phyloP scores from a whole-genome alignment of 2,113 vertebrate genomes.

The Tachycineta bicolor region DNA sequence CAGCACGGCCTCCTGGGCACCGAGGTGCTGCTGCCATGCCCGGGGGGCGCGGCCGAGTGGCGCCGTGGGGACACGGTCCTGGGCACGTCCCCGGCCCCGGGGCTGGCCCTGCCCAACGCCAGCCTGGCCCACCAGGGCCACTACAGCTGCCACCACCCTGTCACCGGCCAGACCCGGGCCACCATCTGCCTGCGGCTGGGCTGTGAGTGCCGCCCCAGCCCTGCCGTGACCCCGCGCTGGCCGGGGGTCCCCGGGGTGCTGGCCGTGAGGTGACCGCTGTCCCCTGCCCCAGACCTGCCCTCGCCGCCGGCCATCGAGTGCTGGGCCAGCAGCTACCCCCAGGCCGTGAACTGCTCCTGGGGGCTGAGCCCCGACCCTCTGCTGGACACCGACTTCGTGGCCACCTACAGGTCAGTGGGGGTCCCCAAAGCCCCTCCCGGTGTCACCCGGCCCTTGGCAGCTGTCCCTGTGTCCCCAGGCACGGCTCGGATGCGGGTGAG shows the following conservation, averaged over 20 bases:
- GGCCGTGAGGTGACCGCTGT: neutral
- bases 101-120: neutral
- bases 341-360: constrained; percentile 84
- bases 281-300: constrained; percentile 57
- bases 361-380: neutral
- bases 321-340: constrained; percentile 80
- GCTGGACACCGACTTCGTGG: constrained; percentile 71
- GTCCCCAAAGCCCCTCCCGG: rapidly evolving
- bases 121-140: constrained; percentile 24
- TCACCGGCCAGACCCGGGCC: neutral
- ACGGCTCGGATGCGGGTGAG: neutral
- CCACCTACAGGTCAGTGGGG: constrained; percentile 82
- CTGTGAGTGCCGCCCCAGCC: constrained; percentile 6
- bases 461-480: constrained; percentile 2
- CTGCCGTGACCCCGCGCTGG: rapidly evolving
- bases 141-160: constrained; percentile 53
- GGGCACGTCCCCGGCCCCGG: neutral
- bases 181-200: constrained; percentile 37
- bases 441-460: rapidly evolving
- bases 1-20: neutral
- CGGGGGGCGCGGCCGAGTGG: rapidly evolving
- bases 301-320: constrained; percentile 71
- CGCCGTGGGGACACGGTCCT: neutral
- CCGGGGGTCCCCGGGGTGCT: neutral
- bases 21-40: constrained; percentile 4